Base-by-base conservation (phyloP, 2,888 invertebrate species). In the Merodon equestris region DNA sequence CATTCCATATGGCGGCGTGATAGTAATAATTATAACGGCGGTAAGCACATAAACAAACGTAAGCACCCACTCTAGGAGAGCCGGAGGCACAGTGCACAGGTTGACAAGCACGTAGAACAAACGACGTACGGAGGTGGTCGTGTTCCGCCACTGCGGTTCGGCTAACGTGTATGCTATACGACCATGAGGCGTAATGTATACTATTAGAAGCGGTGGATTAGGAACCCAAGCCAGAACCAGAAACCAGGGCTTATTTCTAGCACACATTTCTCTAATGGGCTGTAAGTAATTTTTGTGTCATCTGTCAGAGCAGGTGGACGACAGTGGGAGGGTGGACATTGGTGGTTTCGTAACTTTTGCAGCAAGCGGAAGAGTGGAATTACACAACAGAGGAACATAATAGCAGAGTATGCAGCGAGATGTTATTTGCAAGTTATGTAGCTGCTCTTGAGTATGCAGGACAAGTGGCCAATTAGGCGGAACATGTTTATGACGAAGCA, bases 11-110 rank as follows among this genome's bases (percentile, higher is more conserved):
- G 64, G 45, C 56, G 61, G 68, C 9, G 9, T 67, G 63, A 45
- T 45, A 77, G 67, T 73, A 73, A 73, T 77, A 63, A 73, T 77
- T n/a, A 40, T n/a, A 73, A 73, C 72, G 73, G 77, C 72, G 63
- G 63, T 51, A 67, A 51, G 57, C 53, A 18, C 42, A 75, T 70
- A 70, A 70, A 70, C 70, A 70, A 75, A 56, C 48, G 44, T 36
- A 36, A 57, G 63, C 38, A 57, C 48, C 38, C 50, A 44, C 56
- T 54, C 74, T 57, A 27, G 34, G 36, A 40, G 10, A 9, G 40
- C 10, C 9, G 71, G 61, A 45, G 13, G 17, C 2, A 27, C 27
- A 27, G 27, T 27, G 27, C 27, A 27, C 51, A 58, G 63, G 63
- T 73, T 73, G 67, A 67, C 77, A 67, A 73, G 71, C 77, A 45